A percentile compares a stretch with the other conserved stretches of the same genome.
phyloP scores from a whole-genome alignment of 2,113 vertebrate species.

The Amphilophus citrinellus region DNA sequence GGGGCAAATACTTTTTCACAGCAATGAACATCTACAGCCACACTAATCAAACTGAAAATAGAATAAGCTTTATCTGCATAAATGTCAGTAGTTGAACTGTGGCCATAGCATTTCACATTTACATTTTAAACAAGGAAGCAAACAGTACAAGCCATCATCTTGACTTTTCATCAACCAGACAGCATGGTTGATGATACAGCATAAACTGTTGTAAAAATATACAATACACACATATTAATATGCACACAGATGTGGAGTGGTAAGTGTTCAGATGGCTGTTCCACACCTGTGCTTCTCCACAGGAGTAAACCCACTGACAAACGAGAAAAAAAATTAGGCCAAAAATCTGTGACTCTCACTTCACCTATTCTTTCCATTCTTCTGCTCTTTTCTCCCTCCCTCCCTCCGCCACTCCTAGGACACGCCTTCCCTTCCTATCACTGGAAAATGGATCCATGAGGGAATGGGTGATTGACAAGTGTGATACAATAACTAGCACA shows the following conservation, averaged over 20 bases:
- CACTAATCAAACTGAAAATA: no score
- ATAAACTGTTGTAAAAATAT: not conserved
- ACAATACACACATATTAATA: not conserved
- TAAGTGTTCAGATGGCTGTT: constrained; percentile 20
- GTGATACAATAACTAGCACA: constrained; percentile 16
- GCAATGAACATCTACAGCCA: no score
- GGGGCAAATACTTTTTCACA: no score
- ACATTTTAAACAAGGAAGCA: not conserved
- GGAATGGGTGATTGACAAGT: constrained; percentile 57
- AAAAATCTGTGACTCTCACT: constrained; percentile 64
- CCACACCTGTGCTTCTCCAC: constrained; percentile 31
- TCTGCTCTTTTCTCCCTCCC: constrained; percentile 19
- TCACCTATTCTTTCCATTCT: constrained; percentile 38
- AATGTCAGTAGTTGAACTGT: not conserved
- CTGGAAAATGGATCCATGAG: constrained; percentile 44
- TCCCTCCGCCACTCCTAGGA: constrained; percentile 18
- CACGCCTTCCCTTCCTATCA: constrained; percentile 52
- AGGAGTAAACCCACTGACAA: constrained; percentile 25
- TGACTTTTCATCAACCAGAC: not conserved
- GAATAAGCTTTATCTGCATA: no score
- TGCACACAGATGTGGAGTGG: not conserved
- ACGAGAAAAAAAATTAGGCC: constrained; percentile 18
- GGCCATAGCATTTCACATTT: not conserved
- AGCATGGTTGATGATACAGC: not conserved
- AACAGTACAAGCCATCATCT: not conserved